These are phyloP conservation scores for Strigamia transsilvanica DNA, from an alignment of 2,888 invertebrate species.

Conservation along the genomic window DNA sequence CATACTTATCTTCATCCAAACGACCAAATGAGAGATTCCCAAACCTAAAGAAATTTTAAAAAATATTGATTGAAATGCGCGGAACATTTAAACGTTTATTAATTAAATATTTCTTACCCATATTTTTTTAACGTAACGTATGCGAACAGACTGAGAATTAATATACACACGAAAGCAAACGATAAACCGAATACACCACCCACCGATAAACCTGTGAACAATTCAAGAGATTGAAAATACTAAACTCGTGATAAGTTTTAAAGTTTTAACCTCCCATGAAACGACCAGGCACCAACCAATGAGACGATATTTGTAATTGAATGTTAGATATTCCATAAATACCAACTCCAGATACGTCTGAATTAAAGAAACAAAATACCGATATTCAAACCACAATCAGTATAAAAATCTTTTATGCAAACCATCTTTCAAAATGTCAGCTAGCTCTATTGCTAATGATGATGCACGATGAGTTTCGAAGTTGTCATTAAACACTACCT, in stretches of 20 bases:
- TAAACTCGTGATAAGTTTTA: not conserved
- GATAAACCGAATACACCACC: not conserved
- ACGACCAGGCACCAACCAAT: not conserved
- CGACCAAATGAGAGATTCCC: not conserved
- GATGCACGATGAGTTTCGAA: conserved; percentile 5
- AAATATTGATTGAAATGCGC: not conserved
- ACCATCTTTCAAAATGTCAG: not conserved
- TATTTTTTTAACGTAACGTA: not conserved
- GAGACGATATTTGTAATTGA: not conserved
- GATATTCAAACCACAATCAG: not conserved
- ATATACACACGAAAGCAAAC: not conserved
- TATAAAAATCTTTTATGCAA: not conserved
- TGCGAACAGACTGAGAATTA: not conserved
- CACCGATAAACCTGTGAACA: conserved; percentile 12
- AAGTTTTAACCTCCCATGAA: not conserved
- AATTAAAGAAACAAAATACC: not conserved
- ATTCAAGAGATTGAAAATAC: not conserved
- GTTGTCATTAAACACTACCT: not conserved
- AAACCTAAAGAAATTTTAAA: not conserved
- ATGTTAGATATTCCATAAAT: not conserved
- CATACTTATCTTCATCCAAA: conserved; percentile 12
- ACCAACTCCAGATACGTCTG: conserved; percentile 1
- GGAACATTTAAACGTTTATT: not conserved
- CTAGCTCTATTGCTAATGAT: not conserved
- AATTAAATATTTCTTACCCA: conserved; percentile 14